Conservation (phyloP, 2,797 vertebrate species). For the Lophotriccus pileatus region DNA sequence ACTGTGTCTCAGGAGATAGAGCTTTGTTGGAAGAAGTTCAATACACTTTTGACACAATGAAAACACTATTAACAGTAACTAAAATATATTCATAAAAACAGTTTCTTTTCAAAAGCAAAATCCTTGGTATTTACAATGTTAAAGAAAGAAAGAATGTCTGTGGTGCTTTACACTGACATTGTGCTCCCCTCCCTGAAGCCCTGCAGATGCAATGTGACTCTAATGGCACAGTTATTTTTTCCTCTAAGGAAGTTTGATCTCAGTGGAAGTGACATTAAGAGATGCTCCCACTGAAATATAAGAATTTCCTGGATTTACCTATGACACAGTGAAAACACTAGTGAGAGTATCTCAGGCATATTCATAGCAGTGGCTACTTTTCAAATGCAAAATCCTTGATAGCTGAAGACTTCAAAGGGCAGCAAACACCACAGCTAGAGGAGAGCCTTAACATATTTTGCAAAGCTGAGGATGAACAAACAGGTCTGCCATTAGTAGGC, state of each 20-base stretch:
- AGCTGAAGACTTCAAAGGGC: neutral
- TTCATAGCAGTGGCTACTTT: neutral
- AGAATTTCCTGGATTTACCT: neutral
- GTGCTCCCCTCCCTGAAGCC: neutral
- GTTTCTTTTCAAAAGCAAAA: neutral
- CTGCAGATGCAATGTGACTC: neutral
- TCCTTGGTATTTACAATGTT: neutral
- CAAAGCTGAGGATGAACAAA: neutral
- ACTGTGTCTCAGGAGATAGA: neutral
- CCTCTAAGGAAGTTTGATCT: neutral
- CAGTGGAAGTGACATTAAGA: neutral
- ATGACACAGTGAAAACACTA: neutral
- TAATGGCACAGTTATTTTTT: neutral
- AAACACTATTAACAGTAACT: conserved; percentile 29
- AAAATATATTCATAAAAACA: neutral
- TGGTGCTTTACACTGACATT: neutral
- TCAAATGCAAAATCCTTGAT: neutral
- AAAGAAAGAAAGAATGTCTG: neutral
- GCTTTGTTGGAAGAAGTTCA: conserved; percentile 2
- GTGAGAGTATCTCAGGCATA: neutral
- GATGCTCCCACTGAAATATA: neutral
- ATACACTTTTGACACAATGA: conserved; percentile 32
- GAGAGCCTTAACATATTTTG: neutral
- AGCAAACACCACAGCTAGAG: neutral
- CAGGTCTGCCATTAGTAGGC: neutral